Evolutionary conservation across 1,140 invertebrate species (phyloP), one percentile per base, ranked within the genome.

Genomic region (Drosophila ironensis): DNA sequence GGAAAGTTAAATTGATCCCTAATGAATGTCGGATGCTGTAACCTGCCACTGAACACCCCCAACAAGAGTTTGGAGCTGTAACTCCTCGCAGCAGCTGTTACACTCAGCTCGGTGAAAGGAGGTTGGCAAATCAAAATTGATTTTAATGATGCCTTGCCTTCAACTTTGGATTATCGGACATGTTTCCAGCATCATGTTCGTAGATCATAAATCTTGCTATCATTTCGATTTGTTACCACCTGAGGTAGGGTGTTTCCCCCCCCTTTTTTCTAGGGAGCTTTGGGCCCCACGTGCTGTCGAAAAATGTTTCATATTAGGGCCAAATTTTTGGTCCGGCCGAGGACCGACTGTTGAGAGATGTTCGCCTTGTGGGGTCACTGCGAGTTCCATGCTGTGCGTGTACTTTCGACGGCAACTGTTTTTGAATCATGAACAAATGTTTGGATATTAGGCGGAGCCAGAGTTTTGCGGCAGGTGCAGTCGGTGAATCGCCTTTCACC

Each of bases 141-240:
- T 82, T 80, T 82, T 76, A 80, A 80, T 82, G 77, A 82, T 76
- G 47, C 41, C 45, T 45, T 28, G 40, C 33, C 11, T 27, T 44
- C 47, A 47, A 27, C 17, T n/a, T 6, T 8, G 45, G 44, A 66
- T 64, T 66, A 64, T 66, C 51, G 41, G 28, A 54, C 35, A 75
- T 66, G 41, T 69, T n/a, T 44, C 67, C 52, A 72, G 52, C 67
- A 72, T 56, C 75, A 80, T 71, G 77, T 81, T 60, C 66, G 66
- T 69, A 74, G 74, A 73, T 56, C 72, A 80, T 80, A 80, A 80
- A 76, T 80, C 76, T 75, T 53, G 48, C 67, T 50, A 75, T 75
- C 72, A 72, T 64, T 77, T 72, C 57, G 72, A 28, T 47, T 69
- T 61, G 56, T 28, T 63, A 19, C 59, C 56, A 64, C 42, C 60